phyloP scores from a whole-genome alignment of 2,888 invertebrate species.

The Cryptus viduatorius region DNA sequence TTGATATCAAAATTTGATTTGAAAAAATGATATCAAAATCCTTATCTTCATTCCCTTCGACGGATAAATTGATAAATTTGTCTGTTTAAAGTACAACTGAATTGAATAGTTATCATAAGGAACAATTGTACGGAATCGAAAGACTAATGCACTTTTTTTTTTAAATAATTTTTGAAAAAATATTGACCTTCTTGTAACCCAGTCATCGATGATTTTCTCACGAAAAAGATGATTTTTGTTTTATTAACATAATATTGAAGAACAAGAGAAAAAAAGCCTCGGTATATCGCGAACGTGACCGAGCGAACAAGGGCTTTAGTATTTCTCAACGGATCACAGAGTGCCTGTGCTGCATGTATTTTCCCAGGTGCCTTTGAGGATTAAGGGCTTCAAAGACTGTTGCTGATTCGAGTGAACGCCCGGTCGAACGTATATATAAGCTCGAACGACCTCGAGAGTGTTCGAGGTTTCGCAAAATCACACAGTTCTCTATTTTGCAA shows the following conservation, averaged over 20 bases:
- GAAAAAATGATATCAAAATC: too few relatives aligned
- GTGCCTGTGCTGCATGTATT: conserved; percentile 49
- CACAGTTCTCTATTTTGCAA: conserved; percentile 56
- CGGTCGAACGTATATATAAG: conserved; percentile 36
- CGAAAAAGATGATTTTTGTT: conserved; percentile 10
- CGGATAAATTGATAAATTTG: too few relatives aligned
- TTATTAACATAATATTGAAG: neutral
- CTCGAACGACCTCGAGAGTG: conserved; percentile 8
- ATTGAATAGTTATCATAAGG: too few relatives aligned
- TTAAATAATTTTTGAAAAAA: neutral
- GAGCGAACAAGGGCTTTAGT: neutral
- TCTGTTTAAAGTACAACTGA: too few relatives aligned
- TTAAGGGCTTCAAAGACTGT: conserved; percentile 58
- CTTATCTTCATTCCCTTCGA: too few relatives aligned
- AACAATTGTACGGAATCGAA: too few relatives aligned
- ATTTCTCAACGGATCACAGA: conserved; percentile 8
- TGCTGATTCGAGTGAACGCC: conserved; percentile 47
- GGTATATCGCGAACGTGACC: conserved; percentile 31
- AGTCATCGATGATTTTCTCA: conserved; percentile 9
- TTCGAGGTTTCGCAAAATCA: conserved; percentile 62
- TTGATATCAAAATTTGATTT: too few relatives aligned
- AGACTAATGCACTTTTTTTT: neutral
- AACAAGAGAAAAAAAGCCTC: neutral
- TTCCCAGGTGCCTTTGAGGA: conserved; percentile 65
- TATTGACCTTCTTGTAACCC: neutral